Evolutionary conservation across 2,888 invertebrate species (phyloP).

Genomic region (Phasia obesa): DNA sequence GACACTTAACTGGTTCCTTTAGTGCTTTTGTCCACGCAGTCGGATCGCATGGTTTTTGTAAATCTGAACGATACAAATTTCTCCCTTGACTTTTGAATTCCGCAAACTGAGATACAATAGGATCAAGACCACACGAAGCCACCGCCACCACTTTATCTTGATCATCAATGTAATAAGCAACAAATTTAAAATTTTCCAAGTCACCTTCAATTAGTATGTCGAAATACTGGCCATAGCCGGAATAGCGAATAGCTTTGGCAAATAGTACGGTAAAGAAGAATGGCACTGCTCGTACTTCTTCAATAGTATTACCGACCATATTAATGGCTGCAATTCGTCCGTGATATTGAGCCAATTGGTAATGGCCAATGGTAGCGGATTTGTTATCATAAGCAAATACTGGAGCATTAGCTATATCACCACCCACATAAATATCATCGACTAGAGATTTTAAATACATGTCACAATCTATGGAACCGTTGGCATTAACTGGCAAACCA

Average conservation of each 20-base stretch:
- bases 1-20: conserved; percentile 46
- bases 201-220: conserved; percentile 88
- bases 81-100: conserved; percentile 88
- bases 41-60: conserved; percentile 84
- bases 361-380: conserved; percentile 92
- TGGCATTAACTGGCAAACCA: conserved; percentile 86
- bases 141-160: conserved; percentile 89
- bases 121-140: conserved; percentile 92
- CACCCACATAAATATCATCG: conserved; percentile 92
- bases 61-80: conserved; percentile 85
- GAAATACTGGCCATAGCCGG: conserved; percentile 87
- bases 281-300: conserved; percentile 88
- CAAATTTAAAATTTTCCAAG: conserved; percentile 88
- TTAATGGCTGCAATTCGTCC: conserved; percentile 93
- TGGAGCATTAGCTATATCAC: conserved; percentile 95
- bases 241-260: conserved; percentile 91
- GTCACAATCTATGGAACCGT: conserved; percentile 87
- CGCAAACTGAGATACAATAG: conserved; percentile 94
- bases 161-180: conserved; percentile 89
- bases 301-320: conserved; percentile 87
- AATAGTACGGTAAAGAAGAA: conserved; percentile 97
- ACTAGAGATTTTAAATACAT: conserved; percentile 91
- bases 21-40: conserved; percentile 86
- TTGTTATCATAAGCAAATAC: conserved; percentile 86
- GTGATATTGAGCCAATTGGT: conserved; percentile 95